Evolutionary conservation across 2,797 vertebrate genomes (phyloP), one percentile per base, ranked within the genome.

Genomic region (Etheostoma nigrum): DNA sequence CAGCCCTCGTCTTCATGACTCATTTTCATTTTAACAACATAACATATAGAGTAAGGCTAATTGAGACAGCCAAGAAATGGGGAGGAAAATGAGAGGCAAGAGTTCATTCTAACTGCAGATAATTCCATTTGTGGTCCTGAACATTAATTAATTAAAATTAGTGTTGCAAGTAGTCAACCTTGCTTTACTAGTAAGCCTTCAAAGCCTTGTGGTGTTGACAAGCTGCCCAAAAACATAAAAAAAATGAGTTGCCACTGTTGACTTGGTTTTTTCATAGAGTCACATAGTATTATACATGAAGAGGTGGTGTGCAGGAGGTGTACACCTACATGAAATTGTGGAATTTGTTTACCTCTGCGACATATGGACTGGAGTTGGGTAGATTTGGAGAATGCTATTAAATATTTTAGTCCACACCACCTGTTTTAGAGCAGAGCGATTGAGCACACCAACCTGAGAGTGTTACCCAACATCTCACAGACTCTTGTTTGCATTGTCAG

Each of bases 391-490:
- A 79, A 81, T 27, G 76, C 80, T 79, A 42, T 87, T 87, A 85
- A 90, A 91, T 89, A 82, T 89, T 91, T 92, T 84, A 89, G 84
- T 77, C 61, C 58, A 33, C 85, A 45, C 86, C 90, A 91, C 88
- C 90, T 91, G 88, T 83, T 89, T 77, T 21, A 51, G 57, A 61
- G 84, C 72, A 25, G 48, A 76, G 63, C 25, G 58, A 65, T 55
- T 19, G 71, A 77, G 67, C 82, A 70, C 10, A 71, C 84, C 81
- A 76, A 76, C 78, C 75, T 19, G 73, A 74, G 75, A 74, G 72
- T n/a, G 85, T 40, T 30, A 72, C 65, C 69, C 68, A 71, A 63
- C 84, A 61, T 79, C 77, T 68, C 80, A 16, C 55, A 64, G 66
- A 63, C 62, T 12, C 73, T 70, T 69, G 74, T 86, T 75, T 86